Conservation (phyloP, 2,113 vertebrate species). For the Leptosomus discolor region DNA sequence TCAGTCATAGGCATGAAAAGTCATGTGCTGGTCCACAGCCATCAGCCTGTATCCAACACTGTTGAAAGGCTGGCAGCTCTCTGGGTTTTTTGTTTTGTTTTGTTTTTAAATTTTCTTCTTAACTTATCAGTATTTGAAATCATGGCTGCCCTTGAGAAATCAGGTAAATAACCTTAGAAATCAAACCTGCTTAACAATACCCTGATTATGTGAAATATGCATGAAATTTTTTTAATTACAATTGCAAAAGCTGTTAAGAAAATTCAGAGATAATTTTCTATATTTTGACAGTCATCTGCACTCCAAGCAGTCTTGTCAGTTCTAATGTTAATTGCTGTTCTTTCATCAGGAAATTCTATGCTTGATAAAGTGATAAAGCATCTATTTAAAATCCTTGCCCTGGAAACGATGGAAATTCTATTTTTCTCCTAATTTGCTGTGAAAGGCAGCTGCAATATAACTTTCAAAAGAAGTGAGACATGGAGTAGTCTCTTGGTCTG, state of each 20-base stretch:
- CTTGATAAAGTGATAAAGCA: slow-evolving; percentile 49
- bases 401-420: slow-evolving; percentile 25
- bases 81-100: neutral
- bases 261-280: slow-evolving; percentile 51
- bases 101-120: neutral
- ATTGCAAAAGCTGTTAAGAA: neutral
- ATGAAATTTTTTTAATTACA: neutral
- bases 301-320: slow-evolving; percentile 18
- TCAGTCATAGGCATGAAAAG: neutral
- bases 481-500: neutral
- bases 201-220: neutral
- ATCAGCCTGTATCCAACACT: neutral
- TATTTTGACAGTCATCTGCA: slow-evolving; percentile 33
- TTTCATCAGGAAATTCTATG: slow-evolving; percentile 52
- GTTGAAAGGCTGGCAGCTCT: neutral
- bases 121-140: neutral
- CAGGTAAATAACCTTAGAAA: neutral
- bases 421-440: slow-evolving; percentile 44
- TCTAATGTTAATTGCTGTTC: slow-evolving; percentile 51
- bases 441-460: slow-evolving; percentile 2
- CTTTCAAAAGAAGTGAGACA: neutral
- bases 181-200: neutral
- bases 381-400: slow-evolving; percentile 47
- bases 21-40: neutral
- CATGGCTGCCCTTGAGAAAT: neutral